Base-by-base conservation (phyloP, 2,888 invertebrate species). In the Dorcus hopei region DNA sequence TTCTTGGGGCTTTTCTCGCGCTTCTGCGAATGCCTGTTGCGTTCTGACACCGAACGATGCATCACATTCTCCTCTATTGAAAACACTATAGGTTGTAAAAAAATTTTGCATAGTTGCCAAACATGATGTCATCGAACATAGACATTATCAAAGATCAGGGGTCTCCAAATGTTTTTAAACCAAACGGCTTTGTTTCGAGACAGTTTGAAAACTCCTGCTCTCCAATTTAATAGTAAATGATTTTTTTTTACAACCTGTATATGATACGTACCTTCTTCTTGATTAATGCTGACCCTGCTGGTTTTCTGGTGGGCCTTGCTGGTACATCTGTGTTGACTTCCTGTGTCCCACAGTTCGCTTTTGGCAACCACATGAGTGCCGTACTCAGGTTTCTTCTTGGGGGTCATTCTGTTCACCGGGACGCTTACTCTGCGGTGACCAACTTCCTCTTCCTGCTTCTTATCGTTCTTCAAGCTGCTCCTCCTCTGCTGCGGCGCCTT, bases 321-420 rank as follows among this genome's bases (percentile, higher is more conserved):
- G 9, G 43, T 23, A 57, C 78, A 78, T 38, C 77, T 66, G 55
- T 78, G 78, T 48, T 77, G 77, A 59, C 66, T 77, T 2, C 79
- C 78, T 0, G 79, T 79, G 59, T 79, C 78, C 79, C 79, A 79
- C n/a, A 79, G 64, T 61, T 79, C 79, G 54, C 78, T 78, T 64
- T 79, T 79, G 0, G 79, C 73, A 9, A 79, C 79, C 5, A 79
- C 74, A 63, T 79, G 79, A 3, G 77, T 77, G 3, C 77, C 77
- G 47, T 72, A 75, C 19, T 78, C 77, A 4, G 68, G 50, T 68
- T 84, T 84, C 69, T 77, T 84, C 81, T 73, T 83, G 0, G 77
- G 77, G 3, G 77, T 77, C 11, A 71, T 71, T 50, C 72, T 66
- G 52, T 68, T 72, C 45, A 68, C 70, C 5, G 75, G 74, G 11